Conservation (phyloP, 2,113 vertebrate genomes). For the Petromus typicus region DNA sequence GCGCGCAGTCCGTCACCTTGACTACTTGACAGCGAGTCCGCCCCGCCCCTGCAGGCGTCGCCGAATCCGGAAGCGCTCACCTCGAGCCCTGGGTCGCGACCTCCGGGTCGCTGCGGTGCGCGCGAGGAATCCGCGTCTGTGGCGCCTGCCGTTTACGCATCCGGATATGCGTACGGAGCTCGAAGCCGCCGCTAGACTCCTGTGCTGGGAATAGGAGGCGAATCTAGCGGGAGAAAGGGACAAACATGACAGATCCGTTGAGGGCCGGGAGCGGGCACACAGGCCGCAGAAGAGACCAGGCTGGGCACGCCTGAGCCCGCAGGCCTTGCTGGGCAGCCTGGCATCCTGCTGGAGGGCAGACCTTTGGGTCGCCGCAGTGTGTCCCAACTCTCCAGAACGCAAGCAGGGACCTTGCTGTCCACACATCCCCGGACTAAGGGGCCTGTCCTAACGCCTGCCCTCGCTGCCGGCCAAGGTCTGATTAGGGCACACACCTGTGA, state of each 20-base stretch:
- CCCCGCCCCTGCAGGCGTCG: accelerated
- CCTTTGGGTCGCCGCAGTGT: neutral
- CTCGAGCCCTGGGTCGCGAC: too few relatives aligned
- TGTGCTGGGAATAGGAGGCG: neutral
- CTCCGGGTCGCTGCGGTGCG: accelerated
- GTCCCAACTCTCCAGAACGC: neutral
- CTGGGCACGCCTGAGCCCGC: too few relatives aligned
- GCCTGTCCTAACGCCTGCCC: neutral
- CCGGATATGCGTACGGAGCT: accelerated
- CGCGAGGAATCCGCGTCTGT: neutral
- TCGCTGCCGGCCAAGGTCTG: too few relatives aligned
- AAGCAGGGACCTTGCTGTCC: too few relatives aligned
- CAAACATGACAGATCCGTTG: neutral
- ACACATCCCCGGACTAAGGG: neutral
- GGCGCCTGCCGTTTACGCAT: accelerated
- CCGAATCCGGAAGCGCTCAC: neutral
- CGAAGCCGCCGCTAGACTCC: neutral
- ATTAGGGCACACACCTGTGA: neutral
- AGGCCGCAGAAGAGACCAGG: too few relatives aligned
- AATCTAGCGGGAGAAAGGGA: neutral
- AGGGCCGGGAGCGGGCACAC: too few relatives aligned
- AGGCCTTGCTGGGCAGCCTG: neutral
- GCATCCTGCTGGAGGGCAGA: neutral
- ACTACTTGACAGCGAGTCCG: neutral
- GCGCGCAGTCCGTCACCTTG: slow-evolving; percentile 53